Evolutionary conservation across 2,797 vertebrate genomes (phyloP).

Genomic region (Nannoperca obscura): DNA sequence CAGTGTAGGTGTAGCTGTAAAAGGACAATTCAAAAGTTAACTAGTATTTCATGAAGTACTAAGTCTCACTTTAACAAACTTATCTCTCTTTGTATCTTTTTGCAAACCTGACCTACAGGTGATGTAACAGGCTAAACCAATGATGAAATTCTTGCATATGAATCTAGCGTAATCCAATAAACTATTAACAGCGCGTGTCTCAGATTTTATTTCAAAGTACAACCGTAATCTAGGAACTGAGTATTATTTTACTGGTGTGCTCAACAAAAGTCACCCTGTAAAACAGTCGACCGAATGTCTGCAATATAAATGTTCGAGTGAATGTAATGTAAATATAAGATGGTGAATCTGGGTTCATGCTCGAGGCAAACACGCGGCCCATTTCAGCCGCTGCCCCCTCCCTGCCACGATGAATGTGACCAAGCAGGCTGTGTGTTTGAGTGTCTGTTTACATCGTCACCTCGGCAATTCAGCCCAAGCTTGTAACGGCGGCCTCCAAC

Average conservation of each 20-base stretch:
- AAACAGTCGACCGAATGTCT: background rate
- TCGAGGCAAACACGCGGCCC: slow-evolving; percentile 20
- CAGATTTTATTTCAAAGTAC: slow-evolving; percentile 10
- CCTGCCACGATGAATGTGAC: slow-evolving; percentile 44
- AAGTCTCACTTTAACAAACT: too few species aligned
- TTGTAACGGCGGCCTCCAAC: slow-evolving; percentile 35
- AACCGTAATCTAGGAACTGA: slow-evolving; percentile 24
- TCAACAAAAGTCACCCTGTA: slow-evolving; percentile 10
- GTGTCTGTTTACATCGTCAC: slow-evolving; percentile 79
- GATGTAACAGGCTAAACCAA: background rate
- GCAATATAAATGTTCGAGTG: background rate
- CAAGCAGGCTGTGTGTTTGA: slow-evolving; percentile 63
- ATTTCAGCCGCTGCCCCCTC: slow-evolving; percentile 5
- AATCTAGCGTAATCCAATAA: slow-evolving; percentile 18
- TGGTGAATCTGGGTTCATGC: slow-evolving; percentile 6
- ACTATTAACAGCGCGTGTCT: background rate
- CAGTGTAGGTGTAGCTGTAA: background rate
- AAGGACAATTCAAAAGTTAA: background rate
- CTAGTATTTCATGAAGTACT: background rate
- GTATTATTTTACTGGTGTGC: slow-evolving; percentile 1
- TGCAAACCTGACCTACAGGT: background rate
- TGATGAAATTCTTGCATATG: background rate
- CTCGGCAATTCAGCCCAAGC: slow-evolving; percentile 56
- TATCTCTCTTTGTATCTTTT: too few species aligned
- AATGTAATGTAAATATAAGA: slow-evolving; percentile 12